Conservation (phyloP, 2,797 vertebrate species). For the Peromyscus aztecus region DNA sequence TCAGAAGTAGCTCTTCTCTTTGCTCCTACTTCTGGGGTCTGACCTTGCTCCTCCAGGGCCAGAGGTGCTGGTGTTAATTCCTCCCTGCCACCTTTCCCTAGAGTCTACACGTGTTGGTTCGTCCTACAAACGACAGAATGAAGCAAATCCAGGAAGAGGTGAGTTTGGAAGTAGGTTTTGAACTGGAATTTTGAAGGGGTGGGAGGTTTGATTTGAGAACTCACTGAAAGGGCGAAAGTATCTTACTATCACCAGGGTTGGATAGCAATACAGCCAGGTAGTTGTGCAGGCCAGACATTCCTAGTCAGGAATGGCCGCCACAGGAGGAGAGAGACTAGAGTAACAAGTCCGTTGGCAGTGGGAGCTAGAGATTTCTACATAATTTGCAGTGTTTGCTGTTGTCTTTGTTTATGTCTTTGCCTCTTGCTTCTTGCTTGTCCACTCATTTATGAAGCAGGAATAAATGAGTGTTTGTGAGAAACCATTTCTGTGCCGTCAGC, state of each 20-base stretch:
- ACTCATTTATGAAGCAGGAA: slow-evolving; percentile 24
- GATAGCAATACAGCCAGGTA: not conserved
- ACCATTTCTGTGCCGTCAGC: not conserved
- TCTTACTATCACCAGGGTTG: not conserved
- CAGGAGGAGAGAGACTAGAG: not conserved
- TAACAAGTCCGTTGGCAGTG: not conserved
- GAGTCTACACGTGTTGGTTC: slow-evolving; percentile 77
- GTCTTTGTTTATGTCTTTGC: slow-evolving; percentile 3
- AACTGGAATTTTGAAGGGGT: slow-evolving; percentile 71
- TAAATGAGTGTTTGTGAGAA: slow-evolving; percentile 38
- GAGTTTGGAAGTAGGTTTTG: slow-evolving; percentile 82
- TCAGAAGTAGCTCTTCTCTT: slow-evolving; percentile 53
- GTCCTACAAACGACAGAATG: slow-evolving; percentile 83
- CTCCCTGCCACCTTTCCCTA: slow-evolving; percentile 83
- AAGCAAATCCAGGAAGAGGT: slow-evolving; percentile 83
- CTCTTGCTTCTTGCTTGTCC: slow-evolving; percentile 56
- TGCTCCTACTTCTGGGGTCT: slow-evolving; percentile 56
- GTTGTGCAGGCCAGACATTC: not conserved
- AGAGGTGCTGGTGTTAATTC: slow-evolving; percentile 79
- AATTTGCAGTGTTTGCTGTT: not conserved
- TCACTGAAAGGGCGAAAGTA: slow-evolving; percentile 40
- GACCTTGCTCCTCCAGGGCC: slow-evolving; percentile 60
- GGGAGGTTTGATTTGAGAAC: slow-evolving; percentile 62
- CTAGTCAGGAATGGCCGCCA: not conserved
- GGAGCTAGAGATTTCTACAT: not conserved